Evolutionary conservation across 1,140 invertebrate species (phyloP), one percentile per base, ranked within the genome.

Genomic region (Acromyrmex heyeri): DNA sequence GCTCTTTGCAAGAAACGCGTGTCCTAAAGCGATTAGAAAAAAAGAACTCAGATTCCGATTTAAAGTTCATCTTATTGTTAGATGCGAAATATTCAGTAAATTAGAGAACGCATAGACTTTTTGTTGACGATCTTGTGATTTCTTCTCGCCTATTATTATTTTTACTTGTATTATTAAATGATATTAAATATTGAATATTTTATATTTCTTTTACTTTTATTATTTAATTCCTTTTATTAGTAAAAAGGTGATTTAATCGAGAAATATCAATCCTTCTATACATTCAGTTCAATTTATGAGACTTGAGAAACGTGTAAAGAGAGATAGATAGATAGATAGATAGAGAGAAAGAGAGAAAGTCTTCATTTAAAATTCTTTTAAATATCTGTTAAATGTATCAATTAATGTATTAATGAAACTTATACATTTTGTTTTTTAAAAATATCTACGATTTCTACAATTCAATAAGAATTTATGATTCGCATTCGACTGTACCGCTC

Each of bases 1-100:
- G 61, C 62, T 73, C 81, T 90, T 87, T 87, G 79, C 73, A 16
- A 65, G 55, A 87, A 69, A 72, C 50, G 73, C 2, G 16, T 64
- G 24, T 62, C 14, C 38, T 73, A 48, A 30, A 8, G 4, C 7
- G 55, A 61, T 83, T 61, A 73, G 79, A n/a, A 27, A 72, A 30
- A 83, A 50, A 61, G 0, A 48, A 10, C 67, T 16, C 2, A 34
- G 1, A 14, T n/a, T 61, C n/a, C 5, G 4, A 82, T 73, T n/a
- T 14, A 24, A 61, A 48, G 38, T 1, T 73, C 34, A 61, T n/a
- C 3, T 34, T 34, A 34, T 34, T 34, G 30, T 6, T 8, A 24
- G 3, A 3, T 61, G 12, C 27, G 34, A 61, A 27, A 18, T 27
- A 67, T 34, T 61, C 10, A 30, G 2, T 18, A 38, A 81, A 44